Evolutionary conservation across 2,797 vertebrate genomes (phyloP).

Genomic region (Astyanax mexicanus): DNA sequence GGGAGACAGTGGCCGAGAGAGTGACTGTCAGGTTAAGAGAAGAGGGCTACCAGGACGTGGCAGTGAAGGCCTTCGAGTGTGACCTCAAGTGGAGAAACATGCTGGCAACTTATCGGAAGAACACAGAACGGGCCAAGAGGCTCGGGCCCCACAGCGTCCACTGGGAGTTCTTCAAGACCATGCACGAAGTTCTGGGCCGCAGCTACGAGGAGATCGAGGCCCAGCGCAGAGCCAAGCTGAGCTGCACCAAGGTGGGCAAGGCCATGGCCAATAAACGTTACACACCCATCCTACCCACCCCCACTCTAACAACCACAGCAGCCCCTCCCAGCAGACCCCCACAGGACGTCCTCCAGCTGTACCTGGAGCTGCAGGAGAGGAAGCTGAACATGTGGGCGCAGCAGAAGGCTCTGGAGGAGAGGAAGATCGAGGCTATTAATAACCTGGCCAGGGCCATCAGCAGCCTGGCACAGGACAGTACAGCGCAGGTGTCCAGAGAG

Average conservation of each 20-base stretch:
- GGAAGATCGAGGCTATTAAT: constrained; percentile 84
- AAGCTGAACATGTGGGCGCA: constrained; percentile 85
- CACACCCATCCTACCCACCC: constrained; percentile 79
- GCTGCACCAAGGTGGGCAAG: constrained; percentile 68
- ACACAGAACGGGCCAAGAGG: constrained; percentile 74
- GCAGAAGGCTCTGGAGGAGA: constrained; percentile 82
- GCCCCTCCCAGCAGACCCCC: constrained; percentile 66
- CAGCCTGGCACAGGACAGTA: constrained; percentile 73
- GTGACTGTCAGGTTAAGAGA: constrained; percentile 72
- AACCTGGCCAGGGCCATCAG: constrained; percentile 81
- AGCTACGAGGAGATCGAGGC: constrained; percentile 76
- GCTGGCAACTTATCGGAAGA: constrained; percentile 82
- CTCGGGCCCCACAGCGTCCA: constrained; percentile 73
- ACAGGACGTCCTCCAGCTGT: constrained; percentile 80
- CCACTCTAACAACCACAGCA: constrained; percentile 59
- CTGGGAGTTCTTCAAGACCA: constrained; percentile 83
- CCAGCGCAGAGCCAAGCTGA: constrained; percentile 72
- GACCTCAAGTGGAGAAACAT: constrained; percentile 85
- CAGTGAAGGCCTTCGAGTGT: constrained; percentile 79
- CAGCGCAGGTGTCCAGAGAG: constrained; percentile 58
- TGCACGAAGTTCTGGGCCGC: constrained; percentile 78
- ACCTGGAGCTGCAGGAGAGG: constrained; percentile 84
- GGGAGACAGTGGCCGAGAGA: constrained; percentile 79
- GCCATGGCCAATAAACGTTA: constrained; percentile 78
- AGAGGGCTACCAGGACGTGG: constrained; percentile 61